phyloP scores from a whole-genome alignment of 2,113 vertebrate species.

The Mustelus asterias region DNA sequence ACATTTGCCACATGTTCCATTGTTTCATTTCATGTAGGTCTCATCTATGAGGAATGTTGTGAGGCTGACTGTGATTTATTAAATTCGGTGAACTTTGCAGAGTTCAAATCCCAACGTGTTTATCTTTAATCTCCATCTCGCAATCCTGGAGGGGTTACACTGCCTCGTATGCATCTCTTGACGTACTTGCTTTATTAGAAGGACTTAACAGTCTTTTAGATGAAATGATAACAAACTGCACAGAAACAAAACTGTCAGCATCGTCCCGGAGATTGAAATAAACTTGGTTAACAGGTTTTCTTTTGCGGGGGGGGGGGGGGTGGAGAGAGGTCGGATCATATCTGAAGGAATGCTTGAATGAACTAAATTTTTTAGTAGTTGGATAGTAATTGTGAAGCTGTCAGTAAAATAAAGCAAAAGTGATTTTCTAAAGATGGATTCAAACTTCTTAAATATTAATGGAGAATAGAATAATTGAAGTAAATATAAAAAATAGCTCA shows the following conservation, averaged over 20 bases:
- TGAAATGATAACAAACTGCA: not conserved
- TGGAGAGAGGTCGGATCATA: not conserved
- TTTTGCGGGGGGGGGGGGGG: not conserved
- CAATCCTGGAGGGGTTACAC: not conserved
- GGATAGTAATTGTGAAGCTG: not conserved
- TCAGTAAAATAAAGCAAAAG: not conserved
- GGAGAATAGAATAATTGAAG: not conserved
- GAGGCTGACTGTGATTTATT: conserved; percentile 21
- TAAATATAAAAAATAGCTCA: not conserved
- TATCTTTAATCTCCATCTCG: conserved; percentile 24
- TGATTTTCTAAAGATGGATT: not conserved
- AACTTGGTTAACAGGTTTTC: not conserved
- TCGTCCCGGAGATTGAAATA: not conserved
- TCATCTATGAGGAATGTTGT: conserved; percentile 7
- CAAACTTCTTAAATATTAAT: not conserved
- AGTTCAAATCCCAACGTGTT: conserved; percentile 11
- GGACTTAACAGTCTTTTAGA: not conserved
- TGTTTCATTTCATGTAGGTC: not conserved
- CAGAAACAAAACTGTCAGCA: conserved; percentile 18
- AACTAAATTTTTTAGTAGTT: not conserved
- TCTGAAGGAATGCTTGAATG: not conserved
- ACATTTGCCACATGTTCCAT: not conserved
- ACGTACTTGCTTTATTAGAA: conserved; percentile 12
- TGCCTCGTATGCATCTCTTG: not conserved
- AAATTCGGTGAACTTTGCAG: conserved; percentile 19